phyloP scores from a whole-genome alignment of 2,888 invertebrate species.

The Nephrotoma flavescens region DNA sequence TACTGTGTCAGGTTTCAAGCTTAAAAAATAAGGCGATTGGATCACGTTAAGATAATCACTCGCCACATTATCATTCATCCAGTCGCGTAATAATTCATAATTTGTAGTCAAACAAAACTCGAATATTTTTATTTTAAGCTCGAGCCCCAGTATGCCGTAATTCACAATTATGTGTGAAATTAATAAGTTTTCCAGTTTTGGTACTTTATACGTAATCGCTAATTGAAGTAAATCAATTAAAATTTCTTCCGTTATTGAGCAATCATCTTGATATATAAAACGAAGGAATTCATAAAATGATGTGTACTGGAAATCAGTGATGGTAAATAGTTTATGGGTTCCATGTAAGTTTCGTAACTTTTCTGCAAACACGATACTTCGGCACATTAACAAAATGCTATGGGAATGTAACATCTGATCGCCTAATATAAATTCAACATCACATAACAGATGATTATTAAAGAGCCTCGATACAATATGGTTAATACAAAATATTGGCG shows the following conservation, averaged over 20 bases:
- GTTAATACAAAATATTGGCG: not conserved
- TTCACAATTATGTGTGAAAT: not conserved
- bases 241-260: not conserved
- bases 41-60: not conserved
- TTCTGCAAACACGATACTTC: not conserved
- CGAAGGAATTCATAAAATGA: not conserved
- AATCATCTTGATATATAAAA: not conserved
- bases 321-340: not conserved
- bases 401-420: not conserved
- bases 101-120: not conserved
- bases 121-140: not conserved
- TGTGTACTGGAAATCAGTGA: not conserved
- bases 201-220: not conserved
- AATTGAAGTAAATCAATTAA: not conserved
- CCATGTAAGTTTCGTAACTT: not conserved
- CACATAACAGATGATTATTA: not conserved
- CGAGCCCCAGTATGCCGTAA: not conserved
- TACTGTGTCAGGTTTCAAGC: not conserved
- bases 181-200: not conserved
- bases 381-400: not conserved
- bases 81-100: not conserved
- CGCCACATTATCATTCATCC: not conserved
- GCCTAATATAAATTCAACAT: not conserved
- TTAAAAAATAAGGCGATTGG: not conserved
- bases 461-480: not conserved